Conservation (phyloP, 2,888 invertebrate species). For the Pristionchus maxplancki region DNA sequence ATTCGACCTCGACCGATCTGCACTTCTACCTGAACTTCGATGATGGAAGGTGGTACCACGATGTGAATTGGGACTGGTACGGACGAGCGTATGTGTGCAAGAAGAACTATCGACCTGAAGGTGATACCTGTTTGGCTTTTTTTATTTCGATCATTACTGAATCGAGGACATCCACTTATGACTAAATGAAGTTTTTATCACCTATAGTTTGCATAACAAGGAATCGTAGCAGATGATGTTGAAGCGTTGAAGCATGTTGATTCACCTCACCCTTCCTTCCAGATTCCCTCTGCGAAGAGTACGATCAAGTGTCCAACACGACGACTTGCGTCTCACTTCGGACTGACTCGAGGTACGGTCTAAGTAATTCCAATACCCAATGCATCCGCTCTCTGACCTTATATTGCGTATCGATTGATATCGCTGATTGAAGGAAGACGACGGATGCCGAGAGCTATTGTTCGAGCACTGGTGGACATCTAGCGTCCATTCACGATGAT, state of each 20-base stretch:
- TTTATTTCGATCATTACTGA: no score
- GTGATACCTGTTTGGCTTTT: no score
- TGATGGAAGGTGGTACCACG: neutral
- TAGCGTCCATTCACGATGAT: conserved; percentile 14
- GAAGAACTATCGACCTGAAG: conserved; percentile 25
- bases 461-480: neutral
- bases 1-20: neutral
- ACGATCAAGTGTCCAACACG: neutral
- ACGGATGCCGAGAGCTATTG: neutral
- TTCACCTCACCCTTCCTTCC: neutral
- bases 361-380: no score
- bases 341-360: no score
- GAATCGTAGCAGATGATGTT: neutral
- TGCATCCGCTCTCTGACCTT: no score
- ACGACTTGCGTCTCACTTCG: conserved; percentile 12
- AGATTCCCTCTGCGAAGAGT: conserved; percentile 31
- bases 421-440: no score
- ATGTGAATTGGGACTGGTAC: neutral
- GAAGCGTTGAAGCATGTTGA: neutral
- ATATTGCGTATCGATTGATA: no score
- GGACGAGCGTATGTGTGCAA: neutral
- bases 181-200: no score
- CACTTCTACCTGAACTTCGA: neutral
- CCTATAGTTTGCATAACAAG: no score
- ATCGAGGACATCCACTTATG: no score